Evolutionary conservation across 2,113 vertebrate genomes (phyloP).

Genomic region (Periophthalmodon schlosseri): DNA sequence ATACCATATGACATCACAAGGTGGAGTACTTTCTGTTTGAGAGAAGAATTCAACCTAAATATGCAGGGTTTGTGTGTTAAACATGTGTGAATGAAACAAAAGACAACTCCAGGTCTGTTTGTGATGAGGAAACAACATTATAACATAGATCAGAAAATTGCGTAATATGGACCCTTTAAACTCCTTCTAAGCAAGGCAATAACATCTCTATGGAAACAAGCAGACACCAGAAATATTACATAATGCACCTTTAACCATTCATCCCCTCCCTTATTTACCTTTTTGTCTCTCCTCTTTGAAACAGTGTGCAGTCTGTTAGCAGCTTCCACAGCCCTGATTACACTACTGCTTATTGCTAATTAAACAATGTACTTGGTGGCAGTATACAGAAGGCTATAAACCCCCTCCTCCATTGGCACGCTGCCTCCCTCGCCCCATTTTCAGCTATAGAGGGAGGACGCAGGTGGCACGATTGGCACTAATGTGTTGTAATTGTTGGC

Average conservation of each 20-base stretch:
- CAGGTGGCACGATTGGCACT: conserved; percentile 77
- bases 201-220: too few relatives aligned
- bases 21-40: too few relatives aligned
- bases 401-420: conserved; percentile 54
- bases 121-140: too few relatives aligned
- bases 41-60: too few relatives aligned
- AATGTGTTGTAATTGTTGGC: conserved; percentile 76
- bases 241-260: background rate
- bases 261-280: background rate
- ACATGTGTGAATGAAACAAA: too few relatives aligned
- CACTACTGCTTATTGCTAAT: conserved; percentile 71
- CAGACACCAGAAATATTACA: too few relatives aligned
- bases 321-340: conserved; percentile 57
- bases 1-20: too few relatives aligned
- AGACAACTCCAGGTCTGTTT: too few relatives aligned
- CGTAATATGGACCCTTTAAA: too few relatives aligned
- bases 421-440: conserved; percentile 45
- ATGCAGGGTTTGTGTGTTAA: too few relatives aligned
- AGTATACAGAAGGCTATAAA: conserved; percentile 63
- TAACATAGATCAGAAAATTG: too few relatives aligned
- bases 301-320: conserved; percentile 32
- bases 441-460: conserved; percentile 62
- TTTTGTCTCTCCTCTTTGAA: background rate
- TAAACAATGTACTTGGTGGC: conserved; percentile 71
- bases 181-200: too few relatives aligned